Percentiles rank a stretch among this genome's conserved stretches.
Conservation (phyloP, 2,797 vertebrate genomes). For the Hydrophis major region DNA sequence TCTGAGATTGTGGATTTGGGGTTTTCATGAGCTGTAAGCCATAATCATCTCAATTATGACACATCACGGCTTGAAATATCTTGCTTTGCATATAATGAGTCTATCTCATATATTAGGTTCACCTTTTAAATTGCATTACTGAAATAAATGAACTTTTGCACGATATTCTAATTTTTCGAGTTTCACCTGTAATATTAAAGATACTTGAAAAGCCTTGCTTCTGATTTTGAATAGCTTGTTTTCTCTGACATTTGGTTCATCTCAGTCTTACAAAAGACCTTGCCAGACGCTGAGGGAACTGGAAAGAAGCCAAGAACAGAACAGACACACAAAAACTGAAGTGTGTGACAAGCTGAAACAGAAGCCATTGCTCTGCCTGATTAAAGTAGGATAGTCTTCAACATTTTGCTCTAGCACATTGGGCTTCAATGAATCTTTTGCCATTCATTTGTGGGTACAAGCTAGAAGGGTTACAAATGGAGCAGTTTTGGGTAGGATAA, state of each 20-base stretch:
- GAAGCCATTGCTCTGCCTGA: background rate
- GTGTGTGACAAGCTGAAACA: background rate
- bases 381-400: background rate
- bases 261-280: background rate
- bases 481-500: background rate
- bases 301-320: background rate
- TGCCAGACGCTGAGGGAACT: background rate
- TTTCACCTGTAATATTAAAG: background rate
- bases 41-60: too few species aligned
- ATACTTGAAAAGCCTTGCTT: background rate
- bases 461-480: background rate
- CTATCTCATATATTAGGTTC: too few species aligned
- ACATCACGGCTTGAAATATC: too few species aligned
- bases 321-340: background rate
- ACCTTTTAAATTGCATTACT: too few species aligned
- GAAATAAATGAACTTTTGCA: too few species aligned
- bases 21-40: too few species aligned
- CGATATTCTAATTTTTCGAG: too few species aligned
- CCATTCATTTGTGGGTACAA: background rate
- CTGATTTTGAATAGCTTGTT: slow-evolving; percentile 24
- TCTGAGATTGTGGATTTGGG: too few species aligned
- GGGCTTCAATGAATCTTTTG: background rate
- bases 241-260: slow-evolving; percentile 12
- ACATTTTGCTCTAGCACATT: background rate
- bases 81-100: too few species aligned